A percentile compares a stretch with the other conserved stretches of the same genome.
These are phyloP conservation scores for Tragelaphus scriptus DNA, from an alignment of 2,113 vertebrate genomes.

Conservation along the genomic window DNA sequence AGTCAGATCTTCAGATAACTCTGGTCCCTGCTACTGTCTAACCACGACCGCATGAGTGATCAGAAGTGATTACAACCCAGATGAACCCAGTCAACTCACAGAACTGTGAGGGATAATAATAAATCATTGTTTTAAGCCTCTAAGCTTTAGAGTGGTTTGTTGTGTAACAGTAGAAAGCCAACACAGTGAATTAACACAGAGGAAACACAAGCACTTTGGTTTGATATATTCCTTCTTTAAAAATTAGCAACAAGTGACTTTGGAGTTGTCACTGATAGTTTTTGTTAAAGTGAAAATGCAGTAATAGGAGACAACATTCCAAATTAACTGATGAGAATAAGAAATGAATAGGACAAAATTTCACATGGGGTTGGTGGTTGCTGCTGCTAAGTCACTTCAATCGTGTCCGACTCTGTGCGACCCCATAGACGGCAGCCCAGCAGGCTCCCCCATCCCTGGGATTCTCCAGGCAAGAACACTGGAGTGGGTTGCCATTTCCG, in stretches of 20 bases:
- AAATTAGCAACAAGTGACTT: background rate
- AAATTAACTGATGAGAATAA: background rate
- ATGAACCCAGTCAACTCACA: background rate
- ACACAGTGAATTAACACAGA: background rate
- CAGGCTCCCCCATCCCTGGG: no score
- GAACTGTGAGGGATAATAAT: background rate
- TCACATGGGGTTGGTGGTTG: background rate
- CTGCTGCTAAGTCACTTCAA: no score
- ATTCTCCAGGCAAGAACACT: no score
- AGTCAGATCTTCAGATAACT: background rate
- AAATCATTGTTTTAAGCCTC: background rate
- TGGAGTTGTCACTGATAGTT: background rate
- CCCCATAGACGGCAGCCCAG: no score
- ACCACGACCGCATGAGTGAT: background rate
- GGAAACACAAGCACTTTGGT: background rate
- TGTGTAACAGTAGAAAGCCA: background rate
- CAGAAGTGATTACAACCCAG: background rate
- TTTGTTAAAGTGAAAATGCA: background rate
- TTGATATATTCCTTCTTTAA: background rate
- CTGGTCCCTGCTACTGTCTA: background rate
- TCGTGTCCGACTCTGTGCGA: no score
- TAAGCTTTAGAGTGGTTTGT: background rate
- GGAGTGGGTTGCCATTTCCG: no score
- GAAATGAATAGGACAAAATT: background rate
- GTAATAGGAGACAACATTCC: background rate